Evolutionary conservation across 2,113 vertebrate genomes (phyloP), one percentile per base, ranked within the genome.

Genomic region (Nyctereutes procyonoides): DNA sequence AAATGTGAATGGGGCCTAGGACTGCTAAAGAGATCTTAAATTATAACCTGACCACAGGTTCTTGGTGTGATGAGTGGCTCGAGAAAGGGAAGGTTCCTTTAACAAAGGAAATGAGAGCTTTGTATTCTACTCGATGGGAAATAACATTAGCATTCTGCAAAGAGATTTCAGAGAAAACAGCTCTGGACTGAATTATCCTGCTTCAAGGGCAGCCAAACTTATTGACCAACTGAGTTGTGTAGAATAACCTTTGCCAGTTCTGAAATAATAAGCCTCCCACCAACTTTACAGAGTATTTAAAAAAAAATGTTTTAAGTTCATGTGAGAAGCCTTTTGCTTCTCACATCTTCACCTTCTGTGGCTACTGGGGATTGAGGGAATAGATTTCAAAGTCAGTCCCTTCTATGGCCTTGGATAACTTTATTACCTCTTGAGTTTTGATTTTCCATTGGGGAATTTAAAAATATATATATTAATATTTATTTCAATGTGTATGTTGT

Each of bases 111-210:
- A 93, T 58, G 60, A 83, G 43, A 56, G 5, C 2, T 30, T 82
- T 56, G 53, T 35, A 43, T 97, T 92, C 80, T 83, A 20, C 62
- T 91, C 87, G 83, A 58, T 71, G 79, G 60, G 9, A 93, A 97
- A 95, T 83, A 87, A 62, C 56, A 80, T 80, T 62, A 83, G 30
- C 62, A 87, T 83, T 96, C 56, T 8, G 51, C 65, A 67, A 81
- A 24, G 90, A 88, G 90, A 56, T 91, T 90, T 90, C 77, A 83
- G 53, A 77, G 60, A 77, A 84, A 93, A 88, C 19, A 91, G 51
- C 83, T 89, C 26, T 80, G 69, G 86, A 92, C 19, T 69, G 76
- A 93, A 80, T 69, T 93, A 87, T 83, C 69, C 56, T 28, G 15
- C 43, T 63, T 74, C 51, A 87, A 56, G 67, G 35, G 12, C 38